Evolutionary conservation across 2,113 vertebrate species (phyloP).

Genomic region (Paramisgurnus dabryanus): DNA sequence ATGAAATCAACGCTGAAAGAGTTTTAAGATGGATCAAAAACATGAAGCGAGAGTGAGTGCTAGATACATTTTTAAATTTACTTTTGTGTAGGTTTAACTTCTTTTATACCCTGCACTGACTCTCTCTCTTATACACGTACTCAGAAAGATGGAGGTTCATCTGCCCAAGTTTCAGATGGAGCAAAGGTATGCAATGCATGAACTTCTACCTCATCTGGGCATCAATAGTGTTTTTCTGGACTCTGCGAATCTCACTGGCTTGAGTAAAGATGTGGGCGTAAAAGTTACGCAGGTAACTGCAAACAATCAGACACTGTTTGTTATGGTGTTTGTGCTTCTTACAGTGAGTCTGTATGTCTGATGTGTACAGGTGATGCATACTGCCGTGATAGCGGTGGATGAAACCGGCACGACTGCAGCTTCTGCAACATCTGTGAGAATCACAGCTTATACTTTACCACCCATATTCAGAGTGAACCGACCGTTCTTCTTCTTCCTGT

Average conservation of each 20-base stretch:
- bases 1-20: constrained; percentile 77
- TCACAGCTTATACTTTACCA: constrained; percentile 79
- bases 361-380: constrained; percentile 81
- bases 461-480: constrained; percentile 74
- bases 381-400: constrained; percentile 84
- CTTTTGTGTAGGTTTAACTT: too few relatives aligned
- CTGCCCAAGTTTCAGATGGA: constrained; percentile 90
- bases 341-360: neutral
- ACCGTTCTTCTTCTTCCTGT: constrained; percentile 90
- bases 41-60: constrained; percentile 70
- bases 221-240: constrained; percentile 77
- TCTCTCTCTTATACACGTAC: constrained; percentile 31
- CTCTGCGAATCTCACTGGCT: constrained; percentile 77
- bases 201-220: constrained; percentile 80
- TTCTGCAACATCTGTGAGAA: constrained; percentile 73
- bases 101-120: neutral
- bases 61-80: neutral
- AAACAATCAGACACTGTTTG: constrained; percentile 12
- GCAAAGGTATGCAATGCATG: constrained; percentile 82
- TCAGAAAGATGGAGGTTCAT: constrained; percentile 83
- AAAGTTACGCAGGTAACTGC: constrained; percentile 82
- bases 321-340: neutral
- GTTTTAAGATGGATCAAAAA: constrained; percentile 80
- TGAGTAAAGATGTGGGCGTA: constrained; percentile 69
- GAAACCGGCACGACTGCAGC: constrained; percentile 83